These are phyloP conservation scores for Heterohyrax brucei DNA, from an alignment of 2,797 vertebrate species.

Conservation along the genomic window DNA sequence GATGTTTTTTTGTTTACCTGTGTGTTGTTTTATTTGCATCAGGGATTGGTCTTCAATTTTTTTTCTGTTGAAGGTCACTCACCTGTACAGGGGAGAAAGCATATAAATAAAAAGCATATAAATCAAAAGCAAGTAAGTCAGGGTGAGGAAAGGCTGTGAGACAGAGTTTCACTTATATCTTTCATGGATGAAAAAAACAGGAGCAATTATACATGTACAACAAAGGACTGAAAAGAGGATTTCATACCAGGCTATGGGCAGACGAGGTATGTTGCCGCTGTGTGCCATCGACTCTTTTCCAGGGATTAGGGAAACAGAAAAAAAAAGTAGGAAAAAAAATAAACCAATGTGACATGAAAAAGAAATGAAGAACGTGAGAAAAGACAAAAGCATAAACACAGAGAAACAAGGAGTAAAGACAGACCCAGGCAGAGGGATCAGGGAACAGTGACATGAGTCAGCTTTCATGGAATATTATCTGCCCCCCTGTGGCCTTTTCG, in stretches of 20 bases:
- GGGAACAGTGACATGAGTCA: background rate
- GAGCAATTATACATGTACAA: background rate
- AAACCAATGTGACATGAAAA: background rate
- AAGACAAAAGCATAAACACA: background rate
- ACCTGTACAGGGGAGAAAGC: background rate
- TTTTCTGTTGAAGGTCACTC: constrained; percentile 40
- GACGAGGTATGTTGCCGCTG: background rate
- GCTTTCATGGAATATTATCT: background rate
- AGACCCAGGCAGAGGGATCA: background rate
- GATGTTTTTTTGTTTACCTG: background rate
- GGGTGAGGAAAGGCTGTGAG: background rate
- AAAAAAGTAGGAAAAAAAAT: background rate
- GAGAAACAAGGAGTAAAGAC: background rate
- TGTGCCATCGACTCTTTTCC: background rate
- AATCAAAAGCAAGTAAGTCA: constrained; percentile 4
- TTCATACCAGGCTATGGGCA: background rate
- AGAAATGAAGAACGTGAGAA: background rate
- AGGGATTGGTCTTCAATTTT: background rate
- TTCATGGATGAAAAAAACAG: constrained; percentile 21
- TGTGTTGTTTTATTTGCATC: background rate
- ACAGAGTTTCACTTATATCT: constrained; percentile 19
- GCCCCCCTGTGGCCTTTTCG: constrained; percentile 58
- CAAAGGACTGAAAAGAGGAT: constrained; percentile 41
- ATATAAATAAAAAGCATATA: background rate
- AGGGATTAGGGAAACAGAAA: background rate